These are phyloP conservation scores for Zosterops hypoxanthus DNA, from an alignment of 2,113 vertebrate genomes.

Conservation along the genomic window DNA sequence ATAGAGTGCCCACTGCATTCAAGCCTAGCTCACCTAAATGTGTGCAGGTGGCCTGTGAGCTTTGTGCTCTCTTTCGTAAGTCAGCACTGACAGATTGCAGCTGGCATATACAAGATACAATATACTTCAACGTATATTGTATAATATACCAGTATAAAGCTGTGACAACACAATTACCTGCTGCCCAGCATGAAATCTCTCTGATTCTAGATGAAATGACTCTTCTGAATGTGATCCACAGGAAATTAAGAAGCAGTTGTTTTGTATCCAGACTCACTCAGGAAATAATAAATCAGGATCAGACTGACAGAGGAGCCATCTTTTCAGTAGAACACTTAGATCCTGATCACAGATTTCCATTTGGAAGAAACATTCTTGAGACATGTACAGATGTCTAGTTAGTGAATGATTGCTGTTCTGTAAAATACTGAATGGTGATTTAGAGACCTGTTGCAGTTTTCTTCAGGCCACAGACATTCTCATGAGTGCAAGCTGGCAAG, in stretches of 20 bases:
- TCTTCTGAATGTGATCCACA: not conserved
- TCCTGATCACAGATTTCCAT: not conserved
- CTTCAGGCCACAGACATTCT: not conserved
- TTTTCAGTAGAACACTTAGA: not conserved
- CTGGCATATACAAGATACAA: not conserved
- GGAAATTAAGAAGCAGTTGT: not conserved
- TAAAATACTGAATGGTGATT: not conserved
- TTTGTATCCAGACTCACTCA: not conserved
- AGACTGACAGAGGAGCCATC: not conserved
- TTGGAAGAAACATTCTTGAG: not conserved
- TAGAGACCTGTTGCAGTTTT: not conserved
- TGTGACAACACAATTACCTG: not conserved
- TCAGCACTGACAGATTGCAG: not conserved
- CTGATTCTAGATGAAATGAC: not conserved
- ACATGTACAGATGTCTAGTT: not conserved
- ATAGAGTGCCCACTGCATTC: not conserved
- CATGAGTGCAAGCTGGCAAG: not conserved
- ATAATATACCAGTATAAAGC: not conserved
- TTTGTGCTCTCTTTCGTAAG: not conserved
- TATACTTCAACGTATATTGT: not conserved
- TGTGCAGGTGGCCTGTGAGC: not conserved
- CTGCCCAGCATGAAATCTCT: not conserved
- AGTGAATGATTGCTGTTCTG: not conserved
- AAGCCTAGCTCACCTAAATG: not conserved
- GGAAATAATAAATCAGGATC: not conserved